phyloP scores from a whole-genome alignment of 2,797 vertebrate genomes.

The Chlorospingus flavigularis region DNA sequence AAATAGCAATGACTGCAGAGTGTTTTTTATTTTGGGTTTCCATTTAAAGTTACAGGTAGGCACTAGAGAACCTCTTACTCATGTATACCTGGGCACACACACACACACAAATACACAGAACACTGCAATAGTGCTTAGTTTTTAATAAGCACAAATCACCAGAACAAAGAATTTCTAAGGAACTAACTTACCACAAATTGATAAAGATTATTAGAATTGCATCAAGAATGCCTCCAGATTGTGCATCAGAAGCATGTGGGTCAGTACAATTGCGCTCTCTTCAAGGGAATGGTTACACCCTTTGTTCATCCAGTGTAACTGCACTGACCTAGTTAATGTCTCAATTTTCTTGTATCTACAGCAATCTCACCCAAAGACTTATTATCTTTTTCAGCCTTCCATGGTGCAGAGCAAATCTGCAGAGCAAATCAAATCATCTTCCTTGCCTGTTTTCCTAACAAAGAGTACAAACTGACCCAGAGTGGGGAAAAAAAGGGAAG shows the following conservation, averaged over 20 bases:
- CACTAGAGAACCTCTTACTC: background rate
- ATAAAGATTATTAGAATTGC: background rate
- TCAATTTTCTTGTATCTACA: background rate
- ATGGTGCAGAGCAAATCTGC: background rate
- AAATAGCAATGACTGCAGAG: background rate
- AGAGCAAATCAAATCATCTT: background rate
- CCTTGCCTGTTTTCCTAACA: background rate
- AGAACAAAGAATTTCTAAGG: background rate
- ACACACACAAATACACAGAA: background rate
- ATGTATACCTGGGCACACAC: rapidly evolving
- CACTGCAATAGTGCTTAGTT: rapidly evolving
- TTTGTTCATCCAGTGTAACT: background rate
- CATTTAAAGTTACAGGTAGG: background rate
- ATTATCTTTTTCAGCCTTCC: background rate
- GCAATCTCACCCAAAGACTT: background rate
- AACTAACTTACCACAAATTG: background rate
- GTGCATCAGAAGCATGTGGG: background rate
- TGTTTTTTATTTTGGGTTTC: background rate
- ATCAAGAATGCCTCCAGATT: background rate
- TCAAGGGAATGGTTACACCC: background rate
- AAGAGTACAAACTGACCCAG: background rate
- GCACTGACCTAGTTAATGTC: background rate
- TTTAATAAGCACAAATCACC: background rate
- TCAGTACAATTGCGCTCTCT: background rate
- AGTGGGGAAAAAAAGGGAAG: background rate